phyloP scores from a whole-genome alignment of 2,113 vertebrate species.

The Alouatta palliata region DNA sequence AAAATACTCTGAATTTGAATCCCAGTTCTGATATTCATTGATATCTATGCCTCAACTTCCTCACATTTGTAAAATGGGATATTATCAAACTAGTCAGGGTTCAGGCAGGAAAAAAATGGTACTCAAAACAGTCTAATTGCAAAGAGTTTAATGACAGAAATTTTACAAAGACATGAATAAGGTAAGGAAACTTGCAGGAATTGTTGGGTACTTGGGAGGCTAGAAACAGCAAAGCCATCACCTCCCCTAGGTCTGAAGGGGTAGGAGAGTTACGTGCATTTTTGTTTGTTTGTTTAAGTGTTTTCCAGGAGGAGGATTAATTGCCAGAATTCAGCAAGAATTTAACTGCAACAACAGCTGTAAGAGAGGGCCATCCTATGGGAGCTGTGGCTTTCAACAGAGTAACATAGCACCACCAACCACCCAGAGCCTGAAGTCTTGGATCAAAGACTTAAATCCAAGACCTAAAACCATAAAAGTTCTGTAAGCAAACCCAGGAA shows the following conservation, averaged over 20 bases:
- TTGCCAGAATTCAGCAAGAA: neutral
- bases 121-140: neutral
- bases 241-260: neutral
- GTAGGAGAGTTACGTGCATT: neutral
- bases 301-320: neutral
- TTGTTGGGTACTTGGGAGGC: neutral
- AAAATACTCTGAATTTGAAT: conserved; percentile 11
- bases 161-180: neutral
- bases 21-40: neutral
- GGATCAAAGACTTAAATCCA: too few species aligned
- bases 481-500: too few species aligned
- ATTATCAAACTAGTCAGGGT: neutral
- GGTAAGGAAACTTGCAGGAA: neutral
- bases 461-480: too few species aligned
- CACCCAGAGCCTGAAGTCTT: neutral
- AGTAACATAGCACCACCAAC: neutral
- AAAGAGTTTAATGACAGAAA: neutral
- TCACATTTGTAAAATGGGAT: neutral
- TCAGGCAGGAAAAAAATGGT: neutral
- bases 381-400: neutral
- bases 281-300: neutral
- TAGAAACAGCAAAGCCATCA: neutral
- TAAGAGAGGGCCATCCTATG: neutral
- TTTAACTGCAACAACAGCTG: neutral
- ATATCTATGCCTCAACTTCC: neutral